A percentile compares a stretch with the other conserved stretches of the same genome.
Conservation (phyloP, 1,140 invertebrate species). For the Myzus persicae region DNA sequence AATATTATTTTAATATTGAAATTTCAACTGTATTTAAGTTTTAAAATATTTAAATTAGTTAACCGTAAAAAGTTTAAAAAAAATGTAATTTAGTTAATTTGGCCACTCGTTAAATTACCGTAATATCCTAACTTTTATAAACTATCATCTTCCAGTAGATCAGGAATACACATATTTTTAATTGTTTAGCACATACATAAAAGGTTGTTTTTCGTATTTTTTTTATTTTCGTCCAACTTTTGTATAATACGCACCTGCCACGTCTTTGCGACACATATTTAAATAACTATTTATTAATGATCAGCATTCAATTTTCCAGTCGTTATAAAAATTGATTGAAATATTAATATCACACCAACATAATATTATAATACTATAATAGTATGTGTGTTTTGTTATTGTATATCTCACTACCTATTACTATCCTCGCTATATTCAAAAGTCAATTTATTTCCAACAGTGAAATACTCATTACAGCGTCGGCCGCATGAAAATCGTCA, state of each 20-base stretch:
- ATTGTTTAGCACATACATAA: not conserved
- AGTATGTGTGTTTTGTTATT: not conserved
- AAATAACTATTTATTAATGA: not conserved
- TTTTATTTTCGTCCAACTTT: not conserved
- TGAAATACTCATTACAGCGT: too few relatives aligned
- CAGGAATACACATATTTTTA: not conserved
- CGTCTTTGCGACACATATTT: not conserved
- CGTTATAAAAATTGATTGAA: not conserved
- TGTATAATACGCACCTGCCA: not conserved
- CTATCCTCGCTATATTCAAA: not conserved
- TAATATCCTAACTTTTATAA: not conserved
- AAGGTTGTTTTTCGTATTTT: not conserved
- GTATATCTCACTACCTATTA: not conserved
- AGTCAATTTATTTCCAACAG: not conserved
- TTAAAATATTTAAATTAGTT: slow-evolving; percentile 4
- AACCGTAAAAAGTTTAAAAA: not conserved
- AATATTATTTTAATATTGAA: not conserved
- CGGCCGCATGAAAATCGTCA: not conserved
- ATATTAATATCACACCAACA: not conserved
- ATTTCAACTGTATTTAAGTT: not conserved
- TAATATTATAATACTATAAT: not conserved
- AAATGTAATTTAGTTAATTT: not conserved
- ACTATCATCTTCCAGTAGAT: not conserved
- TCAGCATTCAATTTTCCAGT: not conserved
- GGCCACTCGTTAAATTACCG: not conserved